phyloP scores from a whole-genome alignment of 2,113 vertebrate genomes.

The Cairina moschata region DNA sequence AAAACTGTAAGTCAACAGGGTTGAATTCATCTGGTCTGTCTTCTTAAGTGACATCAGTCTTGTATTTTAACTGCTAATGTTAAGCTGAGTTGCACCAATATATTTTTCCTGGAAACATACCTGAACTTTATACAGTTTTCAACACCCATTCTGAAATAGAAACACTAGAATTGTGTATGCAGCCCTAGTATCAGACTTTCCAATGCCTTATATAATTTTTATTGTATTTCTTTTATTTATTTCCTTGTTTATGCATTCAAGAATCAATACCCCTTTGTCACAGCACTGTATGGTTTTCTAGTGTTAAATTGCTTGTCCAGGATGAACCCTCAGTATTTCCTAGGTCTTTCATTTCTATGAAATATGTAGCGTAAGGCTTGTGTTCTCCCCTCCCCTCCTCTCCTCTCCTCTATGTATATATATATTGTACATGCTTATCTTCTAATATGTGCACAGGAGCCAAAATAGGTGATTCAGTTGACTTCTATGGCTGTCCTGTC shows the following conservation, averaged over 20 bases:
- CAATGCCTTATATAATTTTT: neutral
- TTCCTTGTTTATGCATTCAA: neutral
- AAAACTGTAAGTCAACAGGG: neutral
- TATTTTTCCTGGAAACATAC: neutral
- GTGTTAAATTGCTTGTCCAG: neutral
- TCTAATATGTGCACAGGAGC: neutral
- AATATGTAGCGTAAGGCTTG: neutral
- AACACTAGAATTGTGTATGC: neutral
- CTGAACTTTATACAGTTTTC: neutral
- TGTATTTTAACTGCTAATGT: neutral
- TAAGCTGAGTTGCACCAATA: neutral
- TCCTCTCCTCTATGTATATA: too few species aligned
- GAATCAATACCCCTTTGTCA: neutral
- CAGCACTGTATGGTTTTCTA: neutral
- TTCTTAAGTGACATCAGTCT: neutral
- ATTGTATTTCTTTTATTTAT: neutral
- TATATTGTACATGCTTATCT: too few species aligned
- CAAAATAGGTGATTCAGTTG: neutral
- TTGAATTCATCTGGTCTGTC: neutral
- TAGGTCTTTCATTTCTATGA: neutral
- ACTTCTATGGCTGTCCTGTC: neutral
- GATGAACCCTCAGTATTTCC: neutral
- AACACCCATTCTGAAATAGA: neutral
- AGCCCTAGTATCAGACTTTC: neutral
- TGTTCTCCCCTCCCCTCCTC: neutral